A percentile compares a stretch with the other conserved stretches of the same genome.
Evolutionary conservation across 2,888 invertebrate species (phyloP).

Genomic region (Trachelus troglodyta): DNA sequence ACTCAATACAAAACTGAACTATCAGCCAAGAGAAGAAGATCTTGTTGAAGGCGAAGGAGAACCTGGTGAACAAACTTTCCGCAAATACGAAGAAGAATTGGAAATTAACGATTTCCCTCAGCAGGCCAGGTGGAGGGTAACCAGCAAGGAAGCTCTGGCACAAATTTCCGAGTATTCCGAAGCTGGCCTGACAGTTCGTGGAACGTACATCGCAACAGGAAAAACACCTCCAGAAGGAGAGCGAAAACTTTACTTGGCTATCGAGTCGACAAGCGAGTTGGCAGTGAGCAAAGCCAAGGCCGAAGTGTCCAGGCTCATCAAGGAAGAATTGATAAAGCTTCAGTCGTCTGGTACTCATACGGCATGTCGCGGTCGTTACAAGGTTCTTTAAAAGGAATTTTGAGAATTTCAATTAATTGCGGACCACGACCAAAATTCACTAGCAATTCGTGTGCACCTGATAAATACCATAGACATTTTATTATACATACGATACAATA

Average conservation of each 20-base stretch:
- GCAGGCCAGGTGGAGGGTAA: slow-evolving; percentile 97
- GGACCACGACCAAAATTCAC: background rate
- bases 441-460: background rate
- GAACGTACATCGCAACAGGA: slow-evolving; percentile 93
- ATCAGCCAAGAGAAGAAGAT: slow-evolving; percentile 92
- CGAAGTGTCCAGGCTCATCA: slow-evolving; percentile 97
- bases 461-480: slow-evolving; percentile 31
- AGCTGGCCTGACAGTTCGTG: slow-evolving; percentile 97
- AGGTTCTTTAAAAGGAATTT: slow-evolving; percentile 78
- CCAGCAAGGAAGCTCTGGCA: slow-evolving; percentile 97
- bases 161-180: slow-evolving; percentile 99
- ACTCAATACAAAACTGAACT: slow-evolving; percentile 95
- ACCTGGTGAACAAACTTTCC: slow-evolving; percentile 76
- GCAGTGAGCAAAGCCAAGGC: slow-evolving; percentile 96
- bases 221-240: slow-evolving; percentile 93
- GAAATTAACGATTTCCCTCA: slow-evolving; percentile 99
- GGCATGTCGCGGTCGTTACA: slow-evolving; percentile 92
- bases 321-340: slow-evolving; percentile 95
- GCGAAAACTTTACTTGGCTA: slow-evolving; percentile 96
- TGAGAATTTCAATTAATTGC: background rate
- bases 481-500: slow-evolving; percentile 39
- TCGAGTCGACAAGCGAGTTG: slow-evolving; percentile 96
- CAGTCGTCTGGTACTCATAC: slow-evolving; percentile 85
- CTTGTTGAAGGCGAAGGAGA: slow-evolving; percentile 76
- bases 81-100: slow-evolving; percentile 97